A percentile compares a stretch with the other conserved stretches of the same genome.
These are phyloP conservation scores for Vanessa tameamea DNA, from an alignment of 1,140 invertebrate species.

Conservation along the genomic window DNA sequence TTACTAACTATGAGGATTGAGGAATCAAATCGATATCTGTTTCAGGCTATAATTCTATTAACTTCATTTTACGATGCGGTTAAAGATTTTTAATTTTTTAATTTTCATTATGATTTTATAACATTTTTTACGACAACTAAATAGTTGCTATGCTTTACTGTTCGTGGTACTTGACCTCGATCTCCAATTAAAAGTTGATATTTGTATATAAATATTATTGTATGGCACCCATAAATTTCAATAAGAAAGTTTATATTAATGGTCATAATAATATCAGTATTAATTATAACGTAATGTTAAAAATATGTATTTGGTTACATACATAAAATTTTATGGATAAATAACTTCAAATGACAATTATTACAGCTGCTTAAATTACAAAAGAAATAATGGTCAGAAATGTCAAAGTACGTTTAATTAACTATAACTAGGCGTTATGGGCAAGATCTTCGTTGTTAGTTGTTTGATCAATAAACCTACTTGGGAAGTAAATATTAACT, in stretches of 20 bases:
- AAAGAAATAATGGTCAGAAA: background rate
- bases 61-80: constrained; percentile 35
- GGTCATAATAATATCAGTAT: constrained; percentile 23
- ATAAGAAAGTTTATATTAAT: constrained; percentile 28
- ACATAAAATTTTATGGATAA: background rate
- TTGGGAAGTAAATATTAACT: constrained; percentile 28
- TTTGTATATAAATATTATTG: constrained; percentile 28
- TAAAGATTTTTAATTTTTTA: constrained; percentile 21
- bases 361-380: constrained; percentile 12
- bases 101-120: constrained; percentile 33
- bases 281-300: constrained; percentile 20
- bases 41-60: background rate
- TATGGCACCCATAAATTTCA: constrained; percentile 15
- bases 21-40: background rate
- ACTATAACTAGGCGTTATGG: constrained; percentile 22
- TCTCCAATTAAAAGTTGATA: constrained; percentile 34
- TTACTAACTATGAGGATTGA: background rate
- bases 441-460: constrained; percentile 16
- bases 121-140: constrained; percentile 36
- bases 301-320: background rate
- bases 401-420: constrained; percentile 14
- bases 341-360: constrained; percentile 24
- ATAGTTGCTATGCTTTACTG: constrained; percentile 28
- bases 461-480: constrained; percentile 28
- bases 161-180: constrained; percentile 33